Evolutionary conservation across 2,888 invertebrate genomes (phyloP).

Genomic region (Tipula helvola): DNA sequence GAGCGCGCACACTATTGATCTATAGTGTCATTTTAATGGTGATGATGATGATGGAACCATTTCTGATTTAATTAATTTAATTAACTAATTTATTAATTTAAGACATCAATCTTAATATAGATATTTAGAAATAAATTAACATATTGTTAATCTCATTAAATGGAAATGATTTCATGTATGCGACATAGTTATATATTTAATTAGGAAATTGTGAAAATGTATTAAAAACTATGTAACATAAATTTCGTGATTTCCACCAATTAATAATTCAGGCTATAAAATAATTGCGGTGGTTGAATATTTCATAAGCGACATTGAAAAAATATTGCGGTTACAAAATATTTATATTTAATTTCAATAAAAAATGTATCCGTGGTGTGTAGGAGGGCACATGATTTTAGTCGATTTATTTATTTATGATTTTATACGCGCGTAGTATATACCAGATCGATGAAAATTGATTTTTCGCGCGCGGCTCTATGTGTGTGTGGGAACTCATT

Average conservation of each 20-base stretch:
- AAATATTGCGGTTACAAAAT: background rate
- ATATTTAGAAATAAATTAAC: background rate
- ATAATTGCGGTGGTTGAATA: background rate
- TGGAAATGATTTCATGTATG: background rate
- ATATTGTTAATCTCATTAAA: background rate
- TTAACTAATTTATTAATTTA: background rate
- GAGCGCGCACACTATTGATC: background rate
- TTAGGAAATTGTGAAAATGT: background rate
- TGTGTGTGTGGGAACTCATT: background rate
- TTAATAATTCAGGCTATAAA: background rate
- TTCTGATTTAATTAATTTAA: background rate
- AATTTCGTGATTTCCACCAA: background rate
- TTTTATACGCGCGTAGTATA: background rate
- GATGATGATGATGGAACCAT: background rate
- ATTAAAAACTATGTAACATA: background rate
- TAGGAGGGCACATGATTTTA: background rate
- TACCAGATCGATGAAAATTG: background rate
- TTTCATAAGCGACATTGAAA: background rate
- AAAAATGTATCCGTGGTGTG: background rate
- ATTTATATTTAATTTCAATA: background rate
- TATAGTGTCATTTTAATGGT: background rate
- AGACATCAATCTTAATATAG: background rate
- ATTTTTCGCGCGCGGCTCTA: background rate
- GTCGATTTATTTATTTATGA: background rate
- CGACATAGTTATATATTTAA: background rate